Conservation (phyloP, 1,140 invertebrate genomes). For the Tetranychus cinnabarinus region DNA sequence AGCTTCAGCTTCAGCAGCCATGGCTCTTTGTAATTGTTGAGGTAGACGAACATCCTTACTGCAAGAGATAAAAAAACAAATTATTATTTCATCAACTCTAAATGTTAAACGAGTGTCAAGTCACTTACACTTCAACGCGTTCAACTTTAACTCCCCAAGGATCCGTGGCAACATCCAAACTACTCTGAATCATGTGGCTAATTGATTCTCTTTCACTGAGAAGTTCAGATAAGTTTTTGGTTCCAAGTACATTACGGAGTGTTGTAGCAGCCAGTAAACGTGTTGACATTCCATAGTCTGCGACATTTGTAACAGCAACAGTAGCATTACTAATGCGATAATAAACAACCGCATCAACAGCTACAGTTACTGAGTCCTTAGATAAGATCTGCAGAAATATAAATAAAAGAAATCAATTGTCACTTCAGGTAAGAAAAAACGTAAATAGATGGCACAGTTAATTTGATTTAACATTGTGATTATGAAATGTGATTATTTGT, state of each 20-base stretch:
- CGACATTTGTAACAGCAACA: constrained; percentile 85
- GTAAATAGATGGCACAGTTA: constrained; percentile 15
- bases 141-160: constrained; percentile 38
- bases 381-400: no score
- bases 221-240: constrained; percentile 66
- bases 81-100: no score
- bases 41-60: no score
- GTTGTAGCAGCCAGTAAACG: constrained; percentile 23
- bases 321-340: constrained; percentile 61
- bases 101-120: no score
- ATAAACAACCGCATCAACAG: constrained; percentile 54
- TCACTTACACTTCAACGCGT: constrained; percentile 30
- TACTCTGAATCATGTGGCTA: constrained; percentile 48
- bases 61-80: no score
- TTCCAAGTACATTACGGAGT: constrained; percentile 29
- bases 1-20: no score
- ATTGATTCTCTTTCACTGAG: constrained; percentile 73
- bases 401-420: no score
- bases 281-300: constrained; percentile 74
- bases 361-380: constrained; percentile 50
- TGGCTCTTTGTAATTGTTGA: no score
- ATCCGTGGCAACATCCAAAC: constrained; percentile 31
- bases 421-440: constrained; percentile 10
- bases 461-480: no score
- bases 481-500: no score